A percentile compares a stretch with the other conserved stretches of the same genome.
Conservation (phyloP, 2,113 vertebrate genomes). For the Cavia porcellus region DNA sequence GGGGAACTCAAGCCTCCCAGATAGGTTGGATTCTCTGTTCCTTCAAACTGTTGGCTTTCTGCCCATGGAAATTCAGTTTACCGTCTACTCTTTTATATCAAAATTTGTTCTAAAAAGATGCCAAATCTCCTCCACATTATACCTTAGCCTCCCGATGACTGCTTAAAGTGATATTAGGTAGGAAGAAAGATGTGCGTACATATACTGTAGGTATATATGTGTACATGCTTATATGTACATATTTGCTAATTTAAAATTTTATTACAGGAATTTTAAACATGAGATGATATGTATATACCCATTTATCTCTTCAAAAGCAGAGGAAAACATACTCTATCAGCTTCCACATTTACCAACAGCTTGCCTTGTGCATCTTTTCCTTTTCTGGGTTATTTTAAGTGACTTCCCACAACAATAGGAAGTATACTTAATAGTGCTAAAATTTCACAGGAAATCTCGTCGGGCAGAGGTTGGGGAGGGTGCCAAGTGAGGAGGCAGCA, state of each 20-base stretch:
- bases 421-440: not conserved
- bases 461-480: not conserved
- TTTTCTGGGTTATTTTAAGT: not conserved
- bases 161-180: not conserved
- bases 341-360: not conserved
- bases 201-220: not conserved
- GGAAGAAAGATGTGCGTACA: not conserved
- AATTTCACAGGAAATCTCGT: not conserved
- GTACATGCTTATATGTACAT: not conserved
- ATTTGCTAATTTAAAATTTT: not conserved
- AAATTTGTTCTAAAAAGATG: slow-evolving; percentile 15
- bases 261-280: slow-evolving; percentile 38
- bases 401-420: not conserved
- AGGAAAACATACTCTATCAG: not conserved
- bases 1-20: not conserved
- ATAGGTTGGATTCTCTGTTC: not conserved
- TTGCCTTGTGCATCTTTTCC: not conserved
- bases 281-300: not conserved
- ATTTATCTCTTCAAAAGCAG: not conserved
- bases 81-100: not conserved
- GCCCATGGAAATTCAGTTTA: not conserved
- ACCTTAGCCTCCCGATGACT: slow-evolving; percentile 5
- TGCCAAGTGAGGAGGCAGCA: not conserved
- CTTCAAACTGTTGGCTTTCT: not conserved
- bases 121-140: not conserved